phyloP scores from a whole-genome alignment of 2,113 vertebrate genomes.

The Xiphorhynchus elegans region DNA sequence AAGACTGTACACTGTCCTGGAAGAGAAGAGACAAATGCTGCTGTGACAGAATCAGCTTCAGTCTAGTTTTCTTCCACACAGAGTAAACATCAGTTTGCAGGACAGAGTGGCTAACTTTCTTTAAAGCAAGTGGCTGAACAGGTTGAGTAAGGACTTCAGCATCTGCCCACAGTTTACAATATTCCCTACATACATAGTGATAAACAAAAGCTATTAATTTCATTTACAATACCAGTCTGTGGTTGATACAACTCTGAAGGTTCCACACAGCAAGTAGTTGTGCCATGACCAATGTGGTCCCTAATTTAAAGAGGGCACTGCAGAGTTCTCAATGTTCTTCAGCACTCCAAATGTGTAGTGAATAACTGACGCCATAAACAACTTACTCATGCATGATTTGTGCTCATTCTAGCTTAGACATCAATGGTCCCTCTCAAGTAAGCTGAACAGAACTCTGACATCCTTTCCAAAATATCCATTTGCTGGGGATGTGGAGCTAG shows the following conservation, averaged over 20 bases:
- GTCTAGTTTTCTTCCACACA: neutral
- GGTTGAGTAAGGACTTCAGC: neutral
- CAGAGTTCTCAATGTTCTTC: neutral
- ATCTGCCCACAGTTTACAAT: neutral
- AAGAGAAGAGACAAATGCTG: neutral
- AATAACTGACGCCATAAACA: neutral
- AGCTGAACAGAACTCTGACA: neutral
- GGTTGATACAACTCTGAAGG: neutral
- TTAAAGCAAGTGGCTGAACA: neutral
- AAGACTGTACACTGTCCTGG: neutral
- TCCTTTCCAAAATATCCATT: neutral
- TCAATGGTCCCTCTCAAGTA: neutral
- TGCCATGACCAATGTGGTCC: rapidly evolving
- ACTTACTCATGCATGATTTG: constrained; percentile 16
- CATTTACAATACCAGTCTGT: neutral
- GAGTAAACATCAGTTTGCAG: neutral
- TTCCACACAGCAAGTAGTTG: neutral
- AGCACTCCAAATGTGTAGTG: neutral
- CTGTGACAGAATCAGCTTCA: neutral
- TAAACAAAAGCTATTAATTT: neutral
- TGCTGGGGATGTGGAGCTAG: neutral
- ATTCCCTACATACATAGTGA: neutral
- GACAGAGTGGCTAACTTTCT: neutral
- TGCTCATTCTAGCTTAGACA: neutral
- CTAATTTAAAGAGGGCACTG: neutral